phyloP scores from a whole-genome alignment of 2,797 vertebrate species.

The Rhinoraja longicauda region DNA sequence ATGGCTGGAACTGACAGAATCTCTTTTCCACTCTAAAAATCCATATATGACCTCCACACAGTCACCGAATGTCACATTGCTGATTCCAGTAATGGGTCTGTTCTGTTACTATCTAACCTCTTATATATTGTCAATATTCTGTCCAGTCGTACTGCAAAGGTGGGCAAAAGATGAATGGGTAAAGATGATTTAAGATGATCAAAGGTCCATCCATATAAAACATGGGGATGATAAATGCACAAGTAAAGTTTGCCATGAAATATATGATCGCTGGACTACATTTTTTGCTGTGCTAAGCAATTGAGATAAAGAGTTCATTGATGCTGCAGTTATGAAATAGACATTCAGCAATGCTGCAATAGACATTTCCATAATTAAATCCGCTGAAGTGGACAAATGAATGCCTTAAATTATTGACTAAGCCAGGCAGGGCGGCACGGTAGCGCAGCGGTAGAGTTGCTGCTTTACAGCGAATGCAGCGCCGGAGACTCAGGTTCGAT shows the following conservation, averaged over 20 bases:
- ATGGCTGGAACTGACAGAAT: neutral
- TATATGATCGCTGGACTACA: neutral
- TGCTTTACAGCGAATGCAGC: no score
- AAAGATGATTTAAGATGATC: neutral
- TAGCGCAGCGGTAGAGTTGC: no score
- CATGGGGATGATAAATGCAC: neutral
- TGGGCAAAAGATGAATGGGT: neutral
- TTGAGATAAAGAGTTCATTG: neutral
- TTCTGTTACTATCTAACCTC: no score
- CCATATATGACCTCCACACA: neutral
- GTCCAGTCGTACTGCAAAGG: neutral
- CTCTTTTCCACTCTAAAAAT: neutral
- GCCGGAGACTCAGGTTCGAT: no score
- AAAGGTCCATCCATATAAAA: neutral
- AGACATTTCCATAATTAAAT: neutral
- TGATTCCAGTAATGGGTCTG: neutral
- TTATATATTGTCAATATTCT: neutral
- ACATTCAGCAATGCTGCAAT: neutral
- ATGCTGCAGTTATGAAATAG: neutral
- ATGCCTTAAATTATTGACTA: neutral
- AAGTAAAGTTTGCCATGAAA: neutral
- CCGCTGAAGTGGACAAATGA: neutral
- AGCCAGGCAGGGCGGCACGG: no score
- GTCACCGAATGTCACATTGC: neutral
- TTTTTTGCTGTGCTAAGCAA: neutral